Percentiles rank a stretch among this genome's conserved stretches.
Conservation (phyloP, 1,140 invertebrate species). For the Microplitis mediator region DNA sequence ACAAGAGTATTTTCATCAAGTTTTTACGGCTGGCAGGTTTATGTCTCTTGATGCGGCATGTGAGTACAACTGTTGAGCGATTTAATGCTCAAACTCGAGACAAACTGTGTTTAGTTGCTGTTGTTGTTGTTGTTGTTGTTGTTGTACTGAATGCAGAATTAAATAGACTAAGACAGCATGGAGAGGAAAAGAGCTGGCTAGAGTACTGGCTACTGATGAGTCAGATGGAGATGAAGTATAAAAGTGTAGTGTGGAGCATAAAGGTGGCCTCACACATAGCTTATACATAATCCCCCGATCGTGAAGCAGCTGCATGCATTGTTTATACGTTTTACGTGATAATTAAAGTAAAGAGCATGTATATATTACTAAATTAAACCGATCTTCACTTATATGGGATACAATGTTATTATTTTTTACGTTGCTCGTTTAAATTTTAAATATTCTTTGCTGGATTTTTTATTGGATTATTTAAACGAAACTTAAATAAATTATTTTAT, state of each 20-base stretch:
- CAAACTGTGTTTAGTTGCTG: neutral
- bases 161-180: conserved; percentile 7
- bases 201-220: neutral
- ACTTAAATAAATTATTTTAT: no score
- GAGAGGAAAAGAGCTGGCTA: neutral
- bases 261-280: neutral
- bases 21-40: conserved; percentile 43
- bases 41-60: conserved; percentile 46
- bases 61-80: conserved; percentile 50
- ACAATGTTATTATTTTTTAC: neutral
- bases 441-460: neutral
- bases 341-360: conserved; percentile 53
- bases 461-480: no score
- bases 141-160: neutral
- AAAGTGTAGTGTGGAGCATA: neutral
- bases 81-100: conserved; percentile 36
- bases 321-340: conserved; percentile 50
- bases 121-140: no score
- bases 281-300: conserved; percentile 31
- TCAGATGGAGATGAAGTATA: neutral
- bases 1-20: conserved; percentile 31
- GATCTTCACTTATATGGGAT: neutral
- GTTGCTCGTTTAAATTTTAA: neutral
- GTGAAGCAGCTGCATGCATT: conserved; percentile 41
- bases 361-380: conserved; percentile 14